Percentiles rank a stretch among this genome's conserved stretches.
These are phyloP conservation scores for Leuctra nigra DNA, from an alignment of 2,888 invertebrate species.

Conservation along the genomic window DNA sequence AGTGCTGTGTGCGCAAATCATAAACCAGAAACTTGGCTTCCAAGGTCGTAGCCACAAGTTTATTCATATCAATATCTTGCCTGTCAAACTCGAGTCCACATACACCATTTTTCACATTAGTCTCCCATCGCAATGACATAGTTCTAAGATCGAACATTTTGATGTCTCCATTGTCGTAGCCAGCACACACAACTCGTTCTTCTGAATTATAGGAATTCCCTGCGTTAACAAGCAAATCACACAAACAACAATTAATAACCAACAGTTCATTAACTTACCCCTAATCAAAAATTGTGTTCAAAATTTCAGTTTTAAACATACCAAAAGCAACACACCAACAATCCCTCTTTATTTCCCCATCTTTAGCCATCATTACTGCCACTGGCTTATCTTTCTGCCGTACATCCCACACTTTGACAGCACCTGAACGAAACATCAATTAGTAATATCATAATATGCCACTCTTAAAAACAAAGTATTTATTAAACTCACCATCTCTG, in stretches of 20 bases:
- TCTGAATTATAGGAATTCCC: not conserved
- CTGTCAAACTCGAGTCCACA: conserved; percentile 88
- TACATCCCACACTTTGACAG: conserved; percentile 93
- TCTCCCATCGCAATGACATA: conserved; percentile 83
- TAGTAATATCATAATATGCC: too few species aligned
- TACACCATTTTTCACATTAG: conserved; percentile 85
- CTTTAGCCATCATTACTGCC: conserved; percentile 74
- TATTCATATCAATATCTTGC: conserved; percentile 92
- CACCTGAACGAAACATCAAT: conserved; percentile 44
- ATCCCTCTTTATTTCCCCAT: conserved; percentile 66
- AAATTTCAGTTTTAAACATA: conserved; percentile 33
- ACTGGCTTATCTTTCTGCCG: conserved; percentile 85
- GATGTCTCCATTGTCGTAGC: conserved; percentile 94
- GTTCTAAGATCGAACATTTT: conserved; percentile 86
- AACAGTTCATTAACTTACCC: not conserved
- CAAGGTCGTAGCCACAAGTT: conserved; percentile 82
- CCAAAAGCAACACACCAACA: conserved; percentile 93
- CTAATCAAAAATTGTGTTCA: not conserved
- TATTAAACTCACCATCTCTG: conserved; percentile 66
- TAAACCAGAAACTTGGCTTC: conserved; percentile 87
- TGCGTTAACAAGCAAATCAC: conserved; percentile 1
- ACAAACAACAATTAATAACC: not conserved
- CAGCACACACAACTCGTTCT: conserved; percentile 71
- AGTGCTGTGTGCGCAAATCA: conserved; percentile 83
- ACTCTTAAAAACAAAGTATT: too few species aligned